Evolutionary conservation across 53 echinoderm and acorn worm species (phyloP).

Genomic region (Astropecten irregularis): DNA sequence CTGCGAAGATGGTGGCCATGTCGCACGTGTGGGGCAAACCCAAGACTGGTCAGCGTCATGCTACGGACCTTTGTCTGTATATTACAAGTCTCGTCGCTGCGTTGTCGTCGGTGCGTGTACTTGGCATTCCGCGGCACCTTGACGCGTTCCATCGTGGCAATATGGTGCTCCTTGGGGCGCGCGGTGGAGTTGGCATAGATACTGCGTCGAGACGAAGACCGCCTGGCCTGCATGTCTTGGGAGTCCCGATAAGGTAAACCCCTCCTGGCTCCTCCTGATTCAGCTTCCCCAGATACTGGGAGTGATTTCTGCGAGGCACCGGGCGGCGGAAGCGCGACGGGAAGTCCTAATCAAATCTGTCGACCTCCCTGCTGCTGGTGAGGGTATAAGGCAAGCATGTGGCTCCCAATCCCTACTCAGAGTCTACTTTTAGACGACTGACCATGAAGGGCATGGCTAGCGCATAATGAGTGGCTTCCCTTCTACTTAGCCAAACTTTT

Average conservation of each 20-base stretch:
- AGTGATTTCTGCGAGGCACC: background rate
- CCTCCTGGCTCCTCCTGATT: background rate
- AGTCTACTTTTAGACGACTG: too few relatives aligned
- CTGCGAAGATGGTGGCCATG: conserved; percentile 40
- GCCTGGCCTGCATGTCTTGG: conserved; percentile 55
- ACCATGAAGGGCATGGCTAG: too few relatives aligned
- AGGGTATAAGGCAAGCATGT: too few relatives aligned
- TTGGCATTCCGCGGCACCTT: conserved; percentile 48
- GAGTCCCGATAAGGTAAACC: background rate
- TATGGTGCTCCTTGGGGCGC: background rate
- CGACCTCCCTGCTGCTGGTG: background rate
- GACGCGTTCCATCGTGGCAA: conserved; percentile 19
- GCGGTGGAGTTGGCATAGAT: conserved; percentile 29
- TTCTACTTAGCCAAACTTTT: too few relatives aligned
- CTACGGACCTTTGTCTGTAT: conserved; percentile 72
- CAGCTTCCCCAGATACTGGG: background rate
- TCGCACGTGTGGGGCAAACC: conserved; percentile 21
- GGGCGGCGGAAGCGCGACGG: background rate
- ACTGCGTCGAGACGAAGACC: conserved; percentile 54
- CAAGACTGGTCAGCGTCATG: conserved; percentile 49
- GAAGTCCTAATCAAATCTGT: background rate
- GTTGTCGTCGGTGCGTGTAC: conserved; percentile 75
- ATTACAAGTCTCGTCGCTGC: conserved; percentile 75
- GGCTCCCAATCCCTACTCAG: too few relatives aligned
- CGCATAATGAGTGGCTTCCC: too few relatives aligned